Evolutionary conservation across 2,113 vertebrate genomes (phyloP).

Genomic region (Beaufortia kweichowensis): DNA sequence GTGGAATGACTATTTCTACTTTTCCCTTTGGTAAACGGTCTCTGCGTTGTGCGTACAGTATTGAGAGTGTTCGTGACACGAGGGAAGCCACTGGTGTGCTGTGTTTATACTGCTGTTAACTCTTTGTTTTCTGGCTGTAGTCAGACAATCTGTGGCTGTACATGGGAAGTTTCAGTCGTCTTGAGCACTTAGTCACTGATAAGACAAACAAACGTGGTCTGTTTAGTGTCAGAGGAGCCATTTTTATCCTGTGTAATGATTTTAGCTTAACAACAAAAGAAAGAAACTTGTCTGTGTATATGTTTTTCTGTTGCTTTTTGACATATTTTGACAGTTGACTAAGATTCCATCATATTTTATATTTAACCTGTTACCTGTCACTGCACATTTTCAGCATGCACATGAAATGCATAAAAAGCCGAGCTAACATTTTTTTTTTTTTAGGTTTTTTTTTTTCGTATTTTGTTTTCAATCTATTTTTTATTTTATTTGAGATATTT

Average conservation of each 20-base stretch:
- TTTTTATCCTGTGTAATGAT: background rate
- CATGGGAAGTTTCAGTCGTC: conserved; percentile 15
- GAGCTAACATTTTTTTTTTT: no score
- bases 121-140: conserved; percentile 4
- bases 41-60: background rate
- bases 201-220: conserved; percentile 34
- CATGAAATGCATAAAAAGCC: no score
- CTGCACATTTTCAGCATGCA: no score
- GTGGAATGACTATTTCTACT: background rate
- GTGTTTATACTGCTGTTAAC: background rate
- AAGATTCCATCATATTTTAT: background rate
- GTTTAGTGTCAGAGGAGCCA: conserved; percentile 13
- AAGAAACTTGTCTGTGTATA: background rate
- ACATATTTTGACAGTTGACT: no score
- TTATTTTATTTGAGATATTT: no score
- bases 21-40: background rate
- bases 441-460: no score
- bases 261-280: background rate
- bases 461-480: no score
- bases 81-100: conserved; percentile 13
- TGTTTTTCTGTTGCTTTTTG: no score
- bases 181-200: conserved; percentile 19
- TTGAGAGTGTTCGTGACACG: background rate
- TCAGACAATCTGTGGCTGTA: conserved; percentile 1
- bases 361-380: no score